Evolutionary conservation across 2,797 vertebrate genomes (phyloP).

Genomic region (Lepus oiostolus): DNA sequence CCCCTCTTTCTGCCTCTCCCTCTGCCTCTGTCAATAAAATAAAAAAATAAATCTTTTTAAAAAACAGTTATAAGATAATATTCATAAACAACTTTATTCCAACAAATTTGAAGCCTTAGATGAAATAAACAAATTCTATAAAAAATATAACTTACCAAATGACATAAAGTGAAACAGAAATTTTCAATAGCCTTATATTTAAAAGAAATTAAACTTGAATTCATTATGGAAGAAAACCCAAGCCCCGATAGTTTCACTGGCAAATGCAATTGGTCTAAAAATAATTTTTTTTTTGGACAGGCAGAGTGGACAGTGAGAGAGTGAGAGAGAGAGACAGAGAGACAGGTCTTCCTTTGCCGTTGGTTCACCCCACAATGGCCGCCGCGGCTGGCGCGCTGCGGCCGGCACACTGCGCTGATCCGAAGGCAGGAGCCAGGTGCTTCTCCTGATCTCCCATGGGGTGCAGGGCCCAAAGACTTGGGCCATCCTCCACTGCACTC

Average conservation of each 20-base stretch:
- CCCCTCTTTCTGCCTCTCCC: no score
- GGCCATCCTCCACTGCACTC: no score
- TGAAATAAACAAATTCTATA: conserved; percentile 25
- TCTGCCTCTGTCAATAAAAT: background rate
- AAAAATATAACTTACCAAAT: conserved; percentile 36
- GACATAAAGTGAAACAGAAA: conserved; percentile 14
- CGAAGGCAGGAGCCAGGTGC: no score
- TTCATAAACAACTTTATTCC: background rate
- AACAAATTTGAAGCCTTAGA: background rate
- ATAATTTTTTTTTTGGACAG: no score
- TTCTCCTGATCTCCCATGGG: no score
- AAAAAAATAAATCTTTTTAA: conserved; percentile 17
- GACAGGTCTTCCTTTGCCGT: no score
- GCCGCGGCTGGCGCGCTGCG: no score
- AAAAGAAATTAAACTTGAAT: conserved; percentile 8
- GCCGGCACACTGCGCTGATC: no score
- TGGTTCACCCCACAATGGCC: no score
- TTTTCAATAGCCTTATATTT: background rate
- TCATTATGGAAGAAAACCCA: conserved; percentile 9
- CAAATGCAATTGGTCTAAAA: background rate
- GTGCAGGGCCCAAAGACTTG: no score
- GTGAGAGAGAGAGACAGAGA: no score
- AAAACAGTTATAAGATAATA: background rate
- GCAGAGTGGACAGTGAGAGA: no score
- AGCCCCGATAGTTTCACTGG: background rate